Evolutionary conservation across 2,113 vertebrate genomes (phyloP).

Genomic region (Anhinga rufa): DNA sequence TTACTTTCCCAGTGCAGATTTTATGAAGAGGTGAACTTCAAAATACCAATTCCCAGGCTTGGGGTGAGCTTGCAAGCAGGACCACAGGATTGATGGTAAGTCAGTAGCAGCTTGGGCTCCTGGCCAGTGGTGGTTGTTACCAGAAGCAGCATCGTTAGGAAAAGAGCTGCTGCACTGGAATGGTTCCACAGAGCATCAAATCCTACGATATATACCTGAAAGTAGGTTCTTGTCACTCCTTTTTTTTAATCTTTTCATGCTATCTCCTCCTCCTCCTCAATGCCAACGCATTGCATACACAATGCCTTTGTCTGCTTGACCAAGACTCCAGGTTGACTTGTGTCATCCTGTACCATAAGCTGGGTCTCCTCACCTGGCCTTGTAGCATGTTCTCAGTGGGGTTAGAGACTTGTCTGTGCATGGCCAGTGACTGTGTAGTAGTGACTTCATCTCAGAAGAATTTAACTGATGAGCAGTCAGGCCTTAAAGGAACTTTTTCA

Average conservation of each 20-base stretch:
- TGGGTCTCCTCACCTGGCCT: neutral
- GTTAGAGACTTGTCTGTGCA: neutral
- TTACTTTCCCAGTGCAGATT: neutral
- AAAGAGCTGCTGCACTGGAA: neutral
- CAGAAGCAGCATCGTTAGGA: neutral
- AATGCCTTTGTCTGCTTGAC: neutral
- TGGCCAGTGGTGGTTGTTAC: neutral
- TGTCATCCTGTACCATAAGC: too few species aligned
- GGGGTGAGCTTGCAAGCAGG: neutral
- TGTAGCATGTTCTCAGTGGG: neutral
- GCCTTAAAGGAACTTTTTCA: neutral
- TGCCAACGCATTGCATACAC: neutral
- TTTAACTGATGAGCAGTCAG: neutral
- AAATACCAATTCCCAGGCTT: neutral
- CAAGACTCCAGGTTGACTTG: neutral
- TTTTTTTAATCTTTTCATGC: neutral
- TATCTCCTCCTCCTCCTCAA: neutral
- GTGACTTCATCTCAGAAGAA: neutral
- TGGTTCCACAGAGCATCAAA: neutral
- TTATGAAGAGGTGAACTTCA: neutral
- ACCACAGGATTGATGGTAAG: neutral
- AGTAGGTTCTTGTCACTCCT: neutral
- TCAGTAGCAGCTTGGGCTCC: neutral
- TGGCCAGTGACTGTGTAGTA: neutral
- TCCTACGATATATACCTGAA: neutral